phyloP scores from a whole-genome alignment of 2,113 vertebrate genomes.

The Mobula hypostoma region DNA sequence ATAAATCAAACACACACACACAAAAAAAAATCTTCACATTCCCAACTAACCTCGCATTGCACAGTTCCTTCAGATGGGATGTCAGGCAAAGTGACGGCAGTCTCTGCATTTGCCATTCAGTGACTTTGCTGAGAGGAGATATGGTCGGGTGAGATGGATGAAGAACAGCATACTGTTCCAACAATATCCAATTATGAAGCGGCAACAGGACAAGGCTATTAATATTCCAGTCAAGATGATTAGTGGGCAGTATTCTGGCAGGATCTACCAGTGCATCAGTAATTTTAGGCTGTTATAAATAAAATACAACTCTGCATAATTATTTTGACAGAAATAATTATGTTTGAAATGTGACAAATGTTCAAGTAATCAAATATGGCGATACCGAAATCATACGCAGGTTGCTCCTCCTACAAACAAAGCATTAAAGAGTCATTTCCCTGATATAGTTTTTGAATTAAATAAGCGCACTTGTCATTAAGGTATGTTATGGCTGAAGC shows the following conservation, averaged over 20 bases:
- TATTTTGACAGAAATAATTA: slow-evolving; percentile 32
- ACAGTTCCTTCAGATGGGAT: background rate
- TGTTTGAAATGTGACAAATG: slow-evolving; percentile 22
- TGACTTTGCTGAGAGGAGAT: background rate
- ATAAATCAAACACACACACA: background rate
- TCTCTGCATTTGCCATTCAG: background rate
- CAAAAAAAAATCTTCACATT: background rate
- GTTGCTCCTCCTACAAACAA: background rate
- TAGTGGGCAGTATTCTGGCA: background rate
- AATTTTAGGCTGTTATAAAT: slow-evolving; percentile 24
- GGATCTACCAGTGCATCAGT: background rate
- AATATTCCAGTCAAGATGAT: slow-evolving; percentile 32
- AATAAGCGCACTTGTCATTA: background rate
- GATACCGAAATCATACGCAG: background rate
- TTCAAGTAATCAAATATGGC: background rate
- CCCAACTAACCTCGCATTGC: background rate
- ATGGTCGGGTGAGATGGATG: background rate
- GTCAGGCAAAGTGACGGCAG: background rate
- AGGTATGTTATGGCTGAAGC: background rate
- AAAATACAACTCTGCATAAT: slow-evolving; percentile 14
- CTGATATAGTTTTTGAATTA: background rate
- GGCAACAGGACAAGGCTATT: background rate
- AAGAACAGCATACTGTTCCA: background rate
- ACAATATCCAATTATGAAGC: slow-evolving; percentile 19
- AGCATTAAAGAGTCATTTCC: slow-evolving; percentile 8